Percentiles rank a stretch among this genome's conserved stretches.
These are phyloP conservation scores for Apostichopus japonicus DNA, from an alignment of 35 echinoderm and acorn worm species.

Conservation along the genomic window DNA sequence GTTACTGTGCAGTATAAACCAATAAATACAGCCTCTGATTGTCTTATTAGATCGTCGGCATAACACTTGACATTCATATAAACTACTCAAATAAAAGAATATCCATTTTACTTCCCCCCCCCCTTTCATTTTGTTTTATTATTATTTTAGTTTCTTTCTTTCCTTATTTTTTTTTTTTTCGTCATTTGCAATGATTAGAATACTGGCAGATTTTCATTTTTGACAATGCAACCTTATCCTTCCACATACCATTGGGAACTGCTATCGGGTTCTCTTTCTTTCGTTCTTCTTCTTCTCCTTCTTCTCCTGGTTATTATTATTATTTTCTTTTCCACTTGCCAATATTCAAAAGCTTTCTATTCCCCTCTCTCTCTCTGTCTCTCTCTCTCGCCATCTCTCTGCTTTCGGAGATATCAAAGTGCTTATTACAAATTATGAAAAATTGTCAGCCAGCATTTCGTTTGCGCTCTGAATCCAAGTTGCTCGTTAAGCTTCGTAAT, in stretches of 20 bases:
- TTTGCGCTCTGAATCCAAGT: neutral
- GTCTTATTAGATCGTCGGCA: no score
- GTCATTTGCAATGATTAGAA: slow-evolving; percentile 11
- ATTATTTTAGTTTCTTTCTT: neutral
- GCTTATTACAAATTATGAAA: slow-evolving; percentile 40
- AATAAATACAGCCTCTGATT: no score
- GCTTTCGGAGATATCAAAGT: slow-evolving; percentile 30
- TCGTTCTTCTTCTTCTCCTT: neutral
- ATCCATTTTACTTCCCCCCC: slow-evolving; percentile 4
- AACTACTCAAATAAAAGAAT: neutral
- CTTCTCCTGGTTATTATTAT: neutral
- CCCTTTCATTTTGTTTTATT: no score
- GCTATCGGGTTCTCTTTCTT: slow-evolving; percentile 12
- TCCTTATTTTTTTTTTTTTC: no score
- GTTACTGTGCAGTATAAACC: neutral
- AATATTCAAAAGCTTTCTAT: slow-evolving; percentile 5
- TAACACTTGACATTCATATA: neutral
- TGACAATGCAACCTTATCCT: slow-evolving; percentile 13
- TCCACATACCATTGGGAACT: slow-evolving; percentile 9
- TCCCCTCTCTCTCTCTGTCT: no score
- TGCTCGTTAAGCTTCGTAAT: slow-evolving; percentile 45
- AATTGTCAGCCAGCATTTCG: slow-evolving; percentile 32
- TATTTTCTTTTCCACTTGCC: slow-evolving; percentile 17
- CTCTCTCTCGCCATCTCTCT: neutral
- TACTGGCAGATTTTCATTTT: slow-evolving; percentile 4